Evolutionary conservation across 1,140 invertebrate species (phyloP).

Genomic region (Popillia japonica): DNA sequence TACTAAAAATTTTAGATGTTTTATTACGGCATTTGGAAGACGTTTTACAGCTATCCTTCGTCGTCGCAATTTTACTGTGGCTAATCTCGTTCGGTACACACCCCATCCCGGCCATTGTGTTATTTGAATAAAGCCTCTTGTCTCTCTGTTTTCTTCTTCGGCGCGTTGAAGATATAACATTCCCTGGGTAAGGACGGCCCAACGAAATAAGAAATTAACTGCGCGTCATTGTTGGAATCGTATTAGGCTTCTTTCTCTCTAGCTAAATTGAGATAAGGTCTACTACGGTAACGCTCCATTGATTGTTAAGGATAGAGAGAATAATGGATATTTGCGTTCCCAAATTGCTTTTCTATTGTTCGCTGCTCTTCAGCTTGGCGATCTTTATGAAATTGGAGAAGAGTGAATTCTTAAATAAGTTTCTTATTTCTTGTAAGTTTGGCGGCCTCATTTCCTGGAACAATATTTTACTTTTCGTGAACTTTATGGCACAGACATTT

Average conservation of each 20-base stretch:
- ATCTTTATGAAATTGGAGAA: not conserved
- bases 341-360: slow-evolving; percentile 15
- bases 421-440: no score
- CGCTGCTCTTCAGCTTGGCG: not conserved
- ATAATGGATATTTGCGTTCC: not conserved
- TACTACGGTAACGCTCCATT: not conserved
- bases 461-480: no score
- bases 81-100: not conserved
- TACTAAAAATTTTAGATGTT: slow-evolving; percentile 16
- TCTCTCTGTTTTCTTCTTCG: not conserved
- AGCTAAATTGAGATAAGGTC: slow-evolving; percentile 18
- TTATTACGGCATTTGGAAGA: slow-evolving; percentile 1
- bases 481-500: no score
- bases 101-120: not conserved
- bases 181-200: not conserved
- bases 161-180: not conserved
- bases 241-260: not conserved
- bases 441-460: no score
- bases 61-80: slow-evolving; percentile 5
- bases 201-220: slow-evolving; percentile 1
- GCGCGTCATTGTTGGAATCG: not conserved
- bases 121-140: not conserved
- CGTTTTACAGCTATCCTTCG: not conserved
- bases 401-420: no score
- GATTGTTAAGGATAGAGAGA: not conserved